A percentile compares a stretch with the other conserved stretches of the same genome.
phyloP scores from a whole-genome alignment of 2,888 invertebrate genomes.

The Limulus polyphemus region DNA sequence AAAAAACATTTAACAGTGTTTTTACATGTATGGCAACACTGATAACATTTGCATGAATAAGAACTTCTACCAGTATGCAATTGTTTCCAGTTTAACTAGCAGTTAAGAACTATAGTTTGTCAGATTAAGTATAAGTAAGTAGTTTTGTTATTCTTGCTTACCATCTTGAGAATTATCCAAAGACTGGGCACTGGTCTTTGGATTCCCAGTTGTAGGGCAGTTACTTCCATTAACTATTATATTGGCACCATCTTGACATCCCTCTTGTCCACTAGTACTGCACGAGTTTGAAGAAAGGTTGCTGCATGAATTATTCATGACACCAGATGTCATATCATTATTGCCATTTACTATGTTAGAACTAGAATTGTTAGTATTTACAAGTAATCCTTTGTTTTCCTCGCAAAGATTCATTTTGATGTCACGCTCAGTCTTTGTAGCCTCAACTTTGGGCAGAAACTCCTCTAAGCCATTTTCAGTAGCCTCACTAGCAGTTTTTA shows the following conservation, averaged over 20 bases:
- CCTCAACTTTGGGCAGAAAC: constrained; percentile 15
- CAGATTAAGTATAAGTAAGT: too few relatives aligned
- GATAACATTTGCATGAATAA: too few relatives aligned
- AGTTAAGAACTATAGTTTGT: too few relatives aligned
- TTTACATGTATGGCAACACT: too few relatives aligned
- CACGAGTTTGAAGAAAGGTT: constrained; percentile 15
- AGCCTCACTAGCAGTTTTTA: constrained; percentile 4
- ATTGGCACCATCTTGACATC: neutral
- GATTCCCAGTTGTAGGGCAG: constrained; percentile 4
- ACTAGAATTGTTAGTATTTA: constrained; percentile 8
- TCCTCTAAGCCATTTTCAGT: constrained; percentile 12
- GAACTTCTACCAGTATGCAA: too few relatives aligned
- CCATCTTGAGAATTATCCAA: constrained; percentile 17
- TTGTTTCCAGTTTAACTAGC: too few relatives aligned
- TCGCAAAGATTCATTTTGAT: constrained; percentile 18
- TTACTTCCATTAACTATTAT: constrained; percentile 2
- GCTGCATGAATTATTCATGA: constrained; percentile 11
- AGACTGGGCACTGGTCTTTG: constrained; percentile 6
- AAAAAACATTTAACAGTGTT: too few relatives aligned
- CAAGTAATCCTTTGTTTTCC: neutral
- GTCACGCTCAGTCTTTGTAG: constrained; percentile 4
- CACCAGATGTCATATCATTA: constrained; percentile 17
- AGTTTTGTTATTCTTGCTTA: neutral
- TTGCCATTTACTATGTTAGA: constrained; percentile 8
- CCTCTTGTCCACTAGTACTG: constrained; percentile 12